phyloP scores from a whole-genome alignment of 2,113 vertebrate species.

The Gallinago paraguaiae region DNA sequence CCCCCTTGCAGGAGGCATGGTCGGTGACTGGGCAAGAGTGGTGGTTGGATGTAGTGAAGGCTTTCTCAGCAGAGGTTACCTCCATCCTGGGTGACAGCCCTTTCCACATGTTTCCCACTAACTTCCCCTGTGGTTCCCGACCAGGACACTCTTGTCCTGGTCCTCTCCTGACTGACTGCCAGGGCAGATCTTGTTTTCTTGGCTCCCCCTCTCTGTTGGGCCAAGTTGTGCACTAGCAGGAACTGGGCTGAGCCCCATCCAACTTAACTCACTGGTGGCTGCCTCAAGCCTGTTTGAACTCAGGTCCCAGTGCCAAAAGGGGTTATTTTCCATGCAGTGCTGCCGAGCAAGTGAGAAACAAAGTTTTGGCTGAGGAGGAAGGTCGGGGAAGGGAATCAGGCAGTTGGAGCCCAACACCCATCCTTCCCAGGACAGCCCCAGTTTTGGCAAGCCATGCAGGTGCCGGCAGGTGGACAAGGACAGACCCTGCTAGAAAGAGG shows the following conservation, averaged over 20 bases:
- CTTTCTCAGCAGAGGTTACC: neutral
- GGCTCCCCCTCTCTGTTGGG: neutral
- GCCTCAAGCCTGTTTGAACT: neutral
- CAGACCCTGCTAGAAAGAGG: neutral
- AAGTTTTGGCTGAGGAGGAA: neutral
- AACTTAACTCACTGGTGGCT: neutral
- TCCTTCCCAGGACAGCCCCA: neutral
- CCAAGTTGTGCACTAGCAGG: neutral
- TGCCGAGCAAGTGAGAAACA: neutral
- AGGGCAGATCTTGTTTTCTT: neutral
- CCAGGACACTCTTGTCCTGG: neutral
- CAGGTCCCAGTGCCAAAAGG: neutral
- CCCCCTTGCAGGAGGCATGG: accelerated
- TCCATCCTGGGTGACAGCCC: neutral
- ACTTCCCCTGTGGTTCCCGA: neutral
- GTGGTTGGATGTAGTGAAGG: neutral
- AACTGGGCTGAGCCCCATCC: neutral
- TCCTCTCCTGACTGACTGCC: neutral
- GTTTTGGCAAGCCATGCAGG: neutral
- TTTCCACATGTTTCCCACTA: neutral
- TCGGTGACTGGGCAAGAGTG: neutral
- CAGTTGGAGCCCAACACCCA: accelerated
- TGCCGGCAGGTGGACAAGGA: neutral
- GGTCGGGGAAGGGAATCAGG: neutral
- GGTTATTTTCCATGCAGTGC: neutral